phyloP scores from a whole-genome alignment of 2,888 invertebrate species.

The Leptothorax acervorum region DNA sequence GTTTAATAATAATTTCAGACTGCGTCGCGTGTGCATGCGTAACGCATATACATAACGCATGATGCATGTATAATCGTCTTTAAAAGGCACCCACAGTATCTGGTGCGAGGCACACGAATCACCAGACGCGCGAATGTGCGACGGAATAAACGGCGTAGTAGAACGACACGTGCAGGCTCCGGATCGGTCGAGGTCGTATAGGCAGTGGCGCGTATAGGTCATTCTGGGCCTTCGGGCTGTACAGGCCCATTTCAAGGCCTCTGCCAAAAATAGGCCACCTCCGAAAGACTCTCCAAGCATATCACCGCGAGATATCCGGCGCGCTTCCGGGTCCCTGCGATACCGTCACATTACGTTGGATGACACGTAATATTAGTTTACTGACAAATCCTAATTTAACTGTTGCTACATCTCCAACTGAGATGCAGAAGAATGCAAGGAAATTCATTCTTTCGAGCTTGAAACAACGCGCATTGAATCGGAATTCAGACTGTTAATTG shows the following conservation, averaged over 20 bases:
- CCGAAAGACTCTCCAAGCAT: background rate
- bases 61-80: conserved; percentile 8
- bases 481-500: background rate
- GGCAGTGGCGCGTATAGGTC: background rate
- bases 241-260: conserved; percentile 15
- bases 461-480: background rate
- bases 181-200: conserved; percentile 19
- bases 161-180: conserved; percentile 62
- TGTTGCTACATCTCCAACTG: background rate
- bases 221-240: background rate
- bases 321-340: background rate
- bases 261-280: conserved; percentile 6
- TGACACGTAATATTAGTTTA: background rate
- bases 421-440: background rate
- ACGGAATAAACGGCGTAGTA: conserved; percentile 61
- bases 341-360: background rate
- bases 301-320: background rate
- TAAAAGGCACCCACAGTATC: conserved; percentile 38
- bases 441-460: background rate
- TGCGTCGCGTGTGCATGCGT: conserved; percentile 10
- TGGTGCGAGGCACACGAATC: conserved; percentile 37
- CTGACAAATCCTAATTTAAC: background rate
- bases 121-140: conserved; percentile 32
- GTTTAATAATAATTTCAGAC: conserved; percentile 9
- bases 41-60: background rate